Evolutionary conservation across 2,888 invertebrate genomes (phyloP).

Genomic region (Dione vanillae): DNA sequence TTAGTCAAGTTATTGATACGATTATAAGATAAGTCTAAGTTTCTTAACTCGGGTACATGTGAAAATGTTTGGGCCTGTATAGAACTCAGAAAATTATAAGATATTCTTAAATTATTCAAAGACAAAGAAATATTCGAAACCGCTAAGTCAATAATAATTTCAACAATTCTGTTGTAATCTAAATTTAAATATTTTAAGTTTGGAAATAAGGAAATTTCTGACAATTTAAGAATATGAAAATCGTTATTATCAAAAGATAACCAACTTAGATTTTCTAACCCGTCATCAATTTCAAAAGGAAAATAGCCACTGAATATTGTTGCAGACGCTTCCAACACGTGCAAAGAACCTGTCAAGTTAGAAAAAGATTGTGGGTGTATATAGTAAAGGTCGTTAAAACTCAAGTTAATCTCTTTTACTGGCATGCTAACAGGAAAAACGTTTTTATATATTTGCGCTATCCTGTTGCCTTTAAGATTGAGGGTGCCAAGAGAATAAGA

Average conservation of each 20-base stretch:
- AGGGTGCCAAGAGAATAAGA: constrained; percentile 91
- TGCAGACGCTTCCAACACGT: constrained; percentile 93
- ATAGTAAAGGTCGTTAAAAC: constrained; percentile 94
- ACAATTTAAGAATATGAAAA: constrained; percentile 88
- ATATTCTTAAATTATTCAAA: constrained; percentile 90
- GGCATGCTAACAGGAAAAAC: constrained; percentile 89
- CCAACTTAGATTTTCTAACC: constrained; percentile 90
- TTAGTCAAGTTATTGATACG: constrained; percentile 88
- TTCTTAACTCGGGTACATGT: constrained; percentile 89
- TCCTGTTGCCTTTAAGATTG: constrained; percentile 92
- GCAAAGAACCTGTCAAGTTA: constrained; percentile 89
- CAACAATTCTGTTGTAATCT: constrained; percentile 92
- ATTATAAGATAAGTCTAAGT: constrained; percentile 91
- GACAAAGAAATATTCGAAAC: constrained; percentile 88
- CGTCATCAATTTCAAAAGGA: constrained; percentile 90
- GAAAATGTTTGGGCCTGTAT: constrained; percentile 89
- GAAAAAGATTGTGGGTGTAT: constrained; percentile 92
- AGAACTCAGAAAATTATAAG: constrained; percentile 90
- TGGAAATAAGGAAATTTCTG: constrained; percentile 88
- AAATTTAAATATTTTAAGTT: constrained; percentile 92
- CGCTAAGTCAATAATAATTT: constrained; percentile 88
- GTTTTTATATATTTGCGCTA: constrained; percentile 88
- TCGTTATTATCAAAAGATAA: constrained; percentile 95
- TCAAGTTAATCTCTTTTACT: constrained; percentile 94
- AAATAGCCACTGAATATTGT: constrained; percentile 92